Conservation (phyloP, 2,888 invertebrate genomes). For the Megaustenia siamemsis region DNA sequence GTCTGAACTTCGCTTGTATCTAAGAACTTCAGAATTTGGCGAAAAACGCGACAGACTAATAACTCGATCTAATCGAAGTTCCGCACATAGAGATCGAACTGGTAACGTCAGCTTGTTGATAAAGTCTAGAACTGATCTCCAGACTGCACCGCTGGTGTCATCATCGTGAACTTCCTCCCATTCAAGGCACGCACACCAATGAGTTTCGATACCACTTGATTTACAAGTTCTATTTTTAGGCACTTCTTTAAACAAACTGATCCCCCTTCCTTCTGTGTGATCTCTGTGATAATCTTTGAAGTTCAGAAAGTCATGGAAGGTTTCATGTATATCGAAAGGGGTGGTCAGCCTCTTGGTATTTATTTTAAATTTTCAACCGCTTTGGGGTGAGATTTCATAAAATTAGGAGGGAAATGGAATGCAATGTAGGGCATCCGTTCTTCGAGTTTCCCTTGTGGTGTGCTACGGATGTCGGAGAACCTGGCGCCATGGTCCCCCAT, state of each 20-base stretch:
- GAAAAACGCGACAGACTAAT: constrained; percentile 16
- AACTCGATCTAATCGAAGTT: not conserved
- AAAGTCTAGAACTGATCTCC: not conserved
- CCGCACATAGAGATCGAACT: not conserved
- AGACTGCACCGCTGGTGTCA: not conserved
- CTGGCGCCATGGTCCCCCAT: constrained; percentile 95
- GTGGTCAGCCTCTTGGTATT: constrained; percentile 88
- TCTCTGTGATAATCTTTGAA: constrained; percentile 73
- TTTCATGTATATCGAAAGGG: constrained; percentile 93
- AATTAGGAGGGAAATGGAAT: constrained; percentile 87
- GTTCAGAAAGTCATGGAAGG: constrained; percentile 86
- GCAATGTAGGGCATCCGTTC: constrained; percentile 94
- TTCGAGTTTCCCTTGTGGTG: constrained; percentile 93
- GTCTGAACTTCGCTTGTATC: constrained; percentile 42
- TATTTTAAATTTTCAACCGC: constrained; percentile 83
- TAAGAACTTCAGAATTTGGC: constrained; percentile 30
- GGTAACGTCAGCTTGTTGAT: constrained; percentile 30
- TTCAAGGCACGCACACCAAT: constrained; percentile 95
- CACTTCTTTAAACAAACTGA: constrained; percentile 76
- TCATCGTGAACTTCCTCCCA: constrained; percentile 86
- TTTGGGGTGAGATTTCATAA: constrained; percentile 84
- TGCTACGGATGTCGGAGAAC: constrained; percentile 89
- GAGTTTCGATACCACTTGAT: constrained; percentile 93
- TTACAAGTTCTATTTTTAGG: constrained; percentile 89
- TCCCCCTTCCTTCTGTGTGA: constrained; percentile 65